Base-by-base conservation (phyloP, 1,140 invertebrate species). In the Dryas iulia region DNA sequence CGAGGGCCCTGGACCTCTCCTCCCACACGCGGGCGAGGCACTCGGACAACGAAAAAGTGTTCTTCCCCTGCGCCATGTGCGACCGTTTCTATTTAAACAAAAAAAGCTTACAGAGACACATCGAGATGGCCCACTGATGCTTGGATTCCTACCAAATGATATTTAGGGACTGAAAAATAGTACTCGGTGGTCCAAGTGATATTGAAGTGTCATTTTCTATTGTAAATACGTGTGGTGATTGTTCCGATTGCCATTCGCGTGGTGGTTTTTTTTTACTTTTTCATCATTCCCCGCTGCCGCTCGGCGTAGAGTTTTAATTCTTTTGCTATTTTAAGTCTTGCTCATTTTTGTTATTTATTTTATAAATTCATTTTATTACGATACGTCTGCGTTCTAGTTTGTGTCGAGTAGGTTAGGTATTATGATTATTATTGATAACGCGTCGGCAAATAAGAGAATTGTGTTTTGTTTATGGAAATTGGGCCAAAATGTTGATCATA, bases 21-120 rank as follows among this genome's bases (percentile, higher is more conserved):
- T 92, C 93, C 12, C 94, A 94, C 77, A 93, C 93, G 21, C 84
- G 93, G 0, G 87, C 92, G 2, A 87, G 92, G 54, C 93, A 94
- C 76, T 57, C 88, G 0, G 89, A 92, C 71, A 88, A 84, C 69
- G 89, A 92, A 7, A 92, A 92, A 61, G 84, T 86, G 14, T 92
- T 89, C 59, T 92, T 92, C 79, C 91, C 91, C 0, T 92, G 92
- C 72, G 88, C 87, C 52, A 92, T 92, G 88, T 92, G 92, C 53
- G 89, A 92, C 68, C 79, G 91, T 3, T 92, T 90, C 69, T 92
- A 91, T 66, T 89, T 88, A 84, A 92, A 92, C 72, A 92, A 92
- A 75, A 92, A 92, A 76, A 92, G 90, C 74, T 81, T 92, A 58
- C 92, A 92, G 68, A 79, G 90, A 30, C 92, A 92, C 76, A 89